Base-by-base conservation (phyloP, 2,888 invertebrate species). In the Nomada lathburiana region DNA sequence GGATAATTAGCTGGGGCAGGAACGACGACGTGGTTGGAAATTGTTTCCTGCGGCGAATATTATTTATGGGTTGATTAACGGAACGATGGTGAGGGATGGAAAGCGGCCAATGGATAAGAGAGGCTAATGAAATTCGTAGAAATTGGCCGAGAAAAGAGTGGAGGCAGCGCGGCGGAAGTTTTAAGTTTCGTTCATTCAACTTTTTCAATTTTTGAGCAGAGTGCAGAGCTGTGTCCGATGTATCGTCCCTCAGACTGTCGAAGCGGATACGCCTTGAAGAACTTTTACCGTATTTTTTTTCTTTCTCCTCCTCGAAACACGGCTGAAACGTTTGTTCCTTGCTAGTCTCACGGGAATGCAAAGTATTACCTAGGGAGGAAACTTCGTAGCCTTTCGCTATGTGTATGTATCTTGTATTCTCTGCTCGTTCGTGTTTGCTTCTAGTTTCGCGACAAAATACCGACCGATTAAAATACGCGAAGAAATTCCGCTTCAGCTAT, bases 191-290 rank as follows among this genome's bases (percentile, higher is more conserved):
- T 76, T 76, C 81, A 55, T 81, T 76, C 72, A 81, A 82, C 76
- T 82, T 82, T 82, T 81, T 72, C 82, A 81, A 82, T 82, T 82
- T 76, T 81, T 81, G 65, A n/a, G 76, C 60, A n/a, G 62, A 82
- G 76, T 81, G 81, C 81, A 65, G 67, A 71, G 26, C 76, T 71
- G 76, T 73, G 76, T 82, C 72, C 70, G 59, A 63, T 72, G 76
- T 50, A 65, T 60, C 55, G 82, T 69, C 59, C 59, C 20, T 74
- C 65, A 13, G 42, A 53, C 29, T 67, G 69, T 72, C 80, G 60
- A 73, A 73, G 59, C 36, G 67, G 57, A 63, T 79, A 57, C 36
- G 29, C 68, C 65, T 50, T 10, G 62, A 52, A 36, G 53, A 81
- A 81, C 80, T 80, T 79, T 73, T 23, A 62, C 62, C 60, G 60